Evolutionary conservation across 2,113 vertebrate species (phyloP).

Genomic region (Micromys minutus): DNA sequence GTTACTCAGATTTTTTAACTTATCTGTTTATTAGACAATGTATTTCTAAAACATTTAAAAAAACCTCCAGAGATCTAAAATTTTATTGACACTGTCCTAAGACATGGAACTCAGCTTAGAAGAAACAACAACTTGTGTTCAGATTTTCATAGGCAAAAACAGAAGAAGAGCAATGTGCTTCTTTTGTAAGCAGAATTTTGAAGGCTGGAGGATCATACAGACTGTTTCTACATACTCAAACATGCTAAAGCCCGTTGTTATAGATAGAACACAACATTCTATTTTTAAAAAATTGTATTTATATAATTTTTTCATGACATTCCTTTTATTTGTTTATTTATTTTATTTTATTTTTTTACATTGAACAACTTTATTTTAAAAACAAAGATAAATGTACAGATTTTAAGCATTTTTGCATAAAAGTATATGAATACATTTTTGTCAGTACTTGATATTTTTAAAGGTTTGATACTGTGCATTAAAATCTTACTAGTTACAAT

Average conservation of each 20-base stretch:
- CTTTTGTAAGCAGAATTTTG: background rate
- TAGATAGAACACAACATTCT: background rate
- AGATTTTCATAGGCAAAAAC: constrained; percentile 25
- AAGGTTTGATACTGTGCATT: no score
- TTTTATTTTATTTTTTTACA: no score
- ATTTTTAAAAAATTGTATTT: no score
- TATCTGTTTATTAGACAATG: constrained; percentile 39
- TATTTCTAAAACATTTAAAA: background rate
- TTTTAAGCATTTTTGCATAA: no score
- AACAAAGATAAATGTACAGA: no score
- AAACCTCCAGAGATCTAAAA: constrained; percentile 14
- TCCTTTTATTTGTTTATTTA: no score
- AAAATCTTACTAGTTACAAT: no score
- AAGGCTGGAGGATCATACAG: background rate
- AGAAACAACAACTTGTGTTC: constrained; percentile 18
- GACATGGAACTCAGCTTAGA: constrained; percentile 55
- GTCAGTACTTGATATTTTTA: no score
- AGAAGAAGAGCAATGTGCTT: constrained; percentile 26
- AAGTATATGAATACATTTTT: no score
- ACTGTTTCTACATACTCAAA: background rate
- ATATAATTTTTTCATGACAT: no score
- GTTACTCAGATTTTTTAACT: constrained; percentile 53
- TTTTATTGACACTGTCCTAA: constrained; percentile 63
- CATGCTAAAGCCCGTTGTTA: background rate
- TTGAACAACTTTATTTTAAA: no score